Base-by-base conservation (phyloP, 2,113 vertebrate genomes). In the Carassius auratus region DNA sequence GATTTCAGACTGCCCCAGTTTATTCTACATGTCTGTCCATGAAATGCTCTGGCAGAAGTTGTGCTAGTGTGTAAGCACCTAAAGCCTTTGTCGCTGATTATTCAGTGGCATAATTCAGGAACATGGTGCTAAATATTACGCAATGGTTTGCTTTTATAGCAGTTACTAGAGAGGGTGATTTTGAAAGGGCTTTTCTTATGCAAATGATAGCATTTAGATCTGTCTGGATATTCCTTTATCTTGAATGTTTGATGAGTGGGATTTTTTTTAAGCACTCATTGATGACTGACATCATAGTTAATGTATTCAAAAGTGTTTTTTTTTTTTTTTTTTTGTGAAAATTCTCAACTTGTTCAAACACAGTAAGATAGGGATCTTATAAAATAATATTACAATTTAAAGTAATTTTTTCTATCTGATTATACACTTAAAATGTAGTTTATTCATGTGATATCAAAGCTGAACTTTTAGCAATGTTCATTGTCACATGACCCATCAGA, bases 171-270 rank as follows among this genome's bases (percentile, higher is more conserved):
- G 5, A 48, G 42, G 71, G 21, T 23, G 12, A 74, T 48, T 42
- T 74, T 74, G 21, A 48, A 74, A 74, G 21, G 12, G 42, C 71
- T 23, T 74, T 74, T 74, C 38, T 74, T 74, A 74, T 74, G 38
- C 71, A 74, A 74, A 74, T 21, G 2, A 13, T 23, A 23, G n/a
- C 42, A 50, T 75, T 75, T 75, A 15, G 42, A 50, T 15, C 73
- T 48, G n/a, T 26, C 42, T 75, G 12, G 71, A 48, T 38, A 5
- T 38, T 45, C 19, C 13, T 50, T 75, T 15, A 75, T 50, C 2
- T 15, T 23, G 2, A 48, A 14, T 42, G 38, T 74, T 74, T 74
- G 38, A 48, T 48, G 19, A 74, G 36, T 12, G 17, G 8, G 4
- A 1, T 23, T 23, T 13, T 14, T 30, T 66, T 5, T 66, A 68